Percentiles rank a stretch among this genome's conserved stretches.
Conservation (phyloP, 2,113 vertebrate genomes). For the Malurus melanocephalus region DNA sequence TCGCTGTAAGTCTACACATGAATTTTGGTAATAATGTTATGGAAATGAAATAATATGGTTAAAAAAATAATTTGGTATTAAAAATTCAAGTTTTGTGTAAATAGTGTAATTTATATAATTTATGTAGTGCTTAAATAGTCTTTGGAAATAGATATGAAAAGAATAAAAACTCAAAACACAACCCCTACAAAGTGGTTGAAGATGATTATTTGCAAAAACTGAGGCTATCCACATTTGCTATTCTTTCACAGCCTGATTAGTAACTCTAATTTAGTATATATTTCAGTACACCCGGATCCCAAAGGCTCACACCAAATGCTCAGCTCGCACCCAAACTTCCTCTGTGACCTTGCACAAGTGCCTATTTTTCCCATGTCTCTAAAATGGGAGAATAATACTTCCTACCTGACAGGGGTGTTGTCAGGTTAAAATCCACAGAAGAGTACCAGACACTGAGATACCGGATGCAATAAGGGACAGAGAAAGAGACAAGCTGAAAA, state of each 20-base stretch:
- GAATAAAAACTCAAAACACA: not conserved
- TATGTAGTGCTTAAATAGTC: not conserved
- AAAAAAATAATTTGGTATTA: not conserved
- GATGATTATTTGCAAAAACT: not conserved
- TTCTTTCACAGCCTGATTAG: not conserved
- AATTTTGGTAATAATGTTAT: not conserved
- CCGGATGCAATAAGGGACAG: constrained; percentile 1
- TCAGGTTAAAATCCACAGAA: constrained; percentile 51
- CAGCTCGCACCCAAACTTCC: not conserved
- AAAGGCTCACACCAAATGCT: not conserved
- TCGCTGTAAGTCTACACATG: not conserved
- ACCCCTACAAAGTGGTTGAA: not conserved
- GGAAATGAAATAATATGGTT: not conserved
- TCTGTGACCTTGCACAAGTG: not conserved
- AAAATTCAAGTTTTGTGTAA: not conserved
- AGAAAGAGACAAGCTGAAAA: constrained; percentile 32
- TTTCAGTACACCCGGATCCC: not conserved
- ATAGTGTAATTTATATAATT: not conserved
- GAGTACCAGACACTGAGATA: constrained; percentile 26
- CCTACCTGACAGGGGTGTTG: constrained; percentile 42
- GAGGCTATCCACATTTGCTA: not conserved
- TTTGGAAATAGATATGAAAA: not conserved
- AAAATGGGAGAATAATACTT: constrained; percentile 42
- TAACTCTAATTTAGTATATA: not conserved
- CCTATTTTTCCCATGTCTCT: not conserved